Evolutionary conservation across 1,140 invertebrate genomes (phyloP).

Genomic region (Drosophila cardini): DNA sequence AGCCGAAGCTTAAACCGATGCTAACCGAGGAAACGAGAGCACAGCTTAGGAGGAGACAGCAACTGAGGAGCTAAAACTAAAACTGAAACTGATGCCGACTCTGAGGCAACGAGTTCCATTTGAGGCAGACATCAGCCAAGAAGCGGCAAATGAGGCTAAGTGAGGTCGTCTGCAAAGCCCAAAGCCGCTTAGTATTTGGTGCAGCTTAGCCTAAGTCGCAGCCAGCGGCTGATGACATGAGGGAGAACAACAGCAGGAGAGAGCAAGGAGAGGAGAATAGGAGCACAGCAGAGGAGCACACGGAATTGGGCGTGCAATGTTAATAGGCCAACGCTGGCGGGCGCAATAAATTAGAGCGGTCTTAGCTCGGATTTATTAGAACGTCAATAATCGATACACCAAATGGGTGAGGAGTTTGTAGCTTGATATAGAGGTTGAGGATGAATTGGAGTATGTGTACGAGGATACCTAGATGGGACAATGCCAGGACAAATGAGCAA

Average conservation of each 20-base stretch:
- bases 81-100: not conserved
- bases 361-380: slow-evolving; percentile 68
- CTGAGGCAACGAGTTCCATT: not conserved
- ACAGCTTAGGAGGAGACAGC: too few relatives aligned
- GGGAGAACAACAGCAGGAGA: not conserved
- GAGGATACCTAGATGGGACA: slow-evolving; percentile 32
- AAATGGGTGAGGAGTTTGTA: not conserved
- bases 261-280: not conserved
- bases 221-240: not conserved
- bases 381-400: slow-evolving; percentile 67
- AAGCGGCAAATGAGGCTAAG: slow-evolving; percentile 36
- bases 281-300: not conserved
- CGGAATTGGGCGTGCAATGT: slow-evolving; percentile 39
- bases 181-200: slow-evolving; percentile 51
- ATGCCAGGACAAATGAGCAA: slow-evolving; percentile 24
- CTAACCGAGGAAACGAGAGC: not conserved
- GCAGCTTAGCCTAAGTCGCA: slow-evolving; percentile 39
- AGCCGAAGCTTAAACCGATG: not conserved
- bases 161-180: slow-evolving; percentile 23
- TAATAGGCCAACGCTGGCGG: slow-evolving; percentile 50
- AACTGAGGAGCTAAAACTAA: not conserved
- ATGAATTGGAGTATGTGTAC: slow-evolving; percentile 1
- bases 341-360: slow-evolving; percentile 71
- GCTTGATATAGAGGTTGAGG: not conserved
- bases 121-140: not conserved